Evolutionary conservation across 2,113 vertebrate species (phyloP).

Genomic region (Mesoclemmys tuberculata): DNA sequence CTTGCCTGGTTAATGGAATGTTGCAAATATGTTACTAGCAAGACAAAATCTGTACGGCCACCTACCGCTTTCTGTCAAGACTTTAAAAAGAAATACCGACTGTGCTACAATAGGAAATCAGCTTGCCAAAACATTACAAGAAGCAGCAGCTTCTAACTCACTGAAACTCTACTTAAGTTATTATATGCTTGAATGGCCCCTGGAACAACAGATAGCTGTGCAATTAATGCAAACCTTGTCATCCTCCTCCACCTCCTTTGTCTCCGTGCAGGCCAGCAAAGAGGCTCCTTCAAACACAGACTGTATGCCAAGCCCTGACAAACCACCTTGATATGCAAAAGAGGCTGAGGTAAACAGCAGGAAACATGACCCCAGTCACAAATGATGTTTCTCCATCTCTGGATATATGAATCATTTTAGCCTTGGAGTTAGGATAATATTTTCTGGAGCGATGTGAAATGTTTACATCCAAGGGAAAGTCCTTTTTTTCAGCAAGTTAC

Average conservation of each 20-base stretch:
- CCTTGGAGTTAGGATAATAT: background rate
- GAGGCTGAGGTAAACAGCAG: background rate
- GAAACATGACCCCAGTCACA: background rate
- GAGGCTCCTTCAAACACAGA: constrained; percentile 61
- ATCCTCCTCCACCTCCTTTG: constrained; percentile 66
- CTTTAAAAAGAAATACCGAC: constrained; percentile 66
- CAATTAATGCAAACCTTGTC: constrained; percentile 78
- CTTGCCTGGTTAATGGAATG: background rate
- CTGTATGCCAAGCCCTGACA: constrained; percentile 62
- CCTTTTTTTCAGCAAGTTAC: background rate
- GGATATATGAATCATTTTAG: background rate
- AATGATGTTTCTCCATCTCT: background rate
- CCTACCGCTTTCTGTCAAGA: constrained; percentile 68
- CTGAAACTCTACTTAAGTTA: constrained; percentile 76
- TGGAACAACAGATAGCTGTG: constrained; percentile 75
- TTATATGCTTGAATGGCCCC: constrained; percentile 74
- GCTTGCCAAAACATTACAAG: constrained; percentile 67
- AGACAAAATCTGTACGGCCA: constrained; percentile 48
- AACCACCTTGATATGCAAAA: constrained; percentile 51
- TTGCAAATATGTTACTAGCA: constrained; percentile 8
- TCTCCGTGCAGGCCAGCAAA: constrained; percentile 72
- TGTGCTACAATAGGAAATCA: constrained; percentile 72
- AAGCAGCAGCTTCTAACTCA: constrained; percentile 71
- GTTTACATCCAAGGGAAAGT: background rate
- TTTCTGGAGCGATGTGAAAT: accelerated